Conservation (phyloP, 2,113 vertebrate genomes). For the Pipra filicauda region DNA sequence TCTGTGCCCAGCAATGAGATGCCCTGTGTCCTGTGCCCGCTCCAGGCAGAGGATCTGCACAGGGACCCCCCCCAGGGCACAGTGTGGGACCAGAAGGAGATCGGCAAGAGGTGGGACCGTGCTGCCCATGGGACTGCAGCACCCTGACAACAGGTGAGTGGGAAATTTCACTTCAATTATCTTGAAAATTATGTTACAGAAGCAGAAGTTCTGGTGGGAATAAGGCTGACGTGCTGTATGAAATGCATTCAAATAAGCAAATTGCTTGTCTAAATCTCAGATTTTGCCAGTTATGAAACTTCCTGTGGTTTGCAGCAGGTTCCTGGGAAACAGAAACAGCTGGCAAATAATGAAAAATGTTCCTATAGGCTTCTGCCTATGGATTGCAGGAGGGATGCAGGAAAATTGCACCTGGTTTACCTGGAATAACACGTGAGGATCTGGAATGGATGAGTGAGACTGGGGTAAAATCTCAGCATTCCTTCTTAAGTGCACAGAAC, state of each 20-base stretch:
- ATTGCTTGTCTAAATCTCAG: background rate
- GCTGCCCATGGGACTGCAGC: rapidly evolving
- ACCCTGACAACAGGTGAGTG: background rate
- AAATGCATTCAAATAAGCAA: background rate
- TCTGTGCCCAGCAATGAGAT: background rate
- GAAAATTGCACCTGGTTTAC: background rate
- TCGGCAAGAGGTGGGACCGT: rapidly evolving
- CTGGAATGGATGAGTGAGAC: background rate
- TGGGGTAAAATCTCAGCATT: background rate
- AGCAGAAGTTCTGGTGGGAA: background rate
- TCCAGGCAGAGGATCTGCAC: no score
- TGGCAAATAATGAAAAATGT: background rate
- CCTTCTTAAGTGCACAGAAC: rapidly evolving
- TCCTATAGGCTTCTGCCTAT: background rate
- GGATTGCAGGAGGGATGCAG: background rate
- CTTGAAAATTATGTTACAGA: background rate
- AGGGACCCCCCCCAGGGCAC: background rate
- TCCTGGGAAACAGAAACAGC: background rate
- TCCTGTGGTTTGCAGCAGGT: background rate
- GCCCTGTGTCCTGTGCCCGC: rapidly evolving
- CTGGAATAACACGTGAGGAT: background rate
- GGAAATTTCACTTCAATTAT: rapidly evolving
- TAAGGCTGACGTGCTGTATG: background rate
- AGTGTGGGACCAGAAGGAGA: rapidly evolving
- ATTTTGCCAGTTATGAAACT: background rate